These are phyloP conservation scores for Pandemis corylana DNA, from an alignment of 2,888 invertebrate genomes.

Conservation along the genomic window DNA sequence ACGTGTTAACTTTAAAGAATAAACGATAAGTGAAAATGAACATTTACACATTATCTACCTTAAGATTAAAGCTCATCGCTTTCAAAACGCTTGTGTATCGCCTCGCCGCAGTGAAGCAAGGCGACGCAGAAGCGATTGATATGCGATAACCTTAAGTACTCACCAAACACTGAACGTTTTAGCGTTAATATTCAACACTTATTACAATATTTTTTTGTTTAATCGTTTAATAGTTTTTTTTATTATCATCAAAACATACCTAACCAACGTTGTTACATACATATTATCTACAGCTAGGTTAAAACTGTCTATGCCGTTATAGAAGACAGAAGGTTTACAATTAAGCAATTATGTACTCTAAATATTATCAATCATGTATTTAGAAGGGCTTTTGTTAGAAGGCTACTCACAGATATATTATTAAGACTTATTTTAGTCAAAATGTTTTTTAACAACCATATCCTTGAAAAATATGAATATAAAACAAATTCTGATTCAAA, in stretches of 20 bases:
- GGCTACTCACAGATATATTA: neutral
- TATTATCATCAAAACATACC: constrained; percentile 70
- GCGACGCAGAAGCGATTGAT: neutral
- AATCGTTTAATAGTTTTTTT: constrained; percentile 59
- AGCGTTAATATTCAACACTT: constrained; percentile 79
- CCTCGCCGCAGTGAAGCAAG: neutral
- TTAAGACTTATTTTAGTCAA: neutral
- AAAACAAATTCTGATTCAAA: neutral
- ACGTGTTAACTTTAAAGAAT: constrained; percentile 23
- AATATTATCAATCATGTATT: constrained; percentile 51
- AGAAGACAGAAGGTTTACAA: constrained; percentile 53
- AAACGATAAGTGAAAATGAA: constrained; percentile 16
- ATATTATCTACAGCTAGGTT: constrained; percentile 61
- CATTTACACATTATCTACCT: constrained; percentile 39
- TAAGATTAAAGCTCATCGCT: constrained; percentile 4
- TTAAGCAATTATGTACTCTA: constrained; percentile 52
- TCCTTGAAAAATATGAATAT: neutral
- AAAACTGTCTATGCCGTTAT: constrained; percentile 49
- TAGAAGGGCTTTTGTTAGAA: constrained; percentile 47
- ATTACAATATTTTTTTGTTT: constrained; percentile 68
- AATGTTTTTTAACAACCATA: neutral
- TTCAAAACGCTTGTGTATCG: neutral
- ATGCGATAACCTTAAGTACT: constrained; percentile 57
- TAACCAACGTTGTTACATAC: constrained; percentile 69
- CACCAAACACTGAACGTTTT: constrained; percentile 70